Percentiles rank a stretch among this genome's conserved stretches.
These are phyloP conservation scores for Paedocypris sp. DNA, from an alignment of 2,113 vertebrate genomes.

Conservation along the genomic window DNA sequence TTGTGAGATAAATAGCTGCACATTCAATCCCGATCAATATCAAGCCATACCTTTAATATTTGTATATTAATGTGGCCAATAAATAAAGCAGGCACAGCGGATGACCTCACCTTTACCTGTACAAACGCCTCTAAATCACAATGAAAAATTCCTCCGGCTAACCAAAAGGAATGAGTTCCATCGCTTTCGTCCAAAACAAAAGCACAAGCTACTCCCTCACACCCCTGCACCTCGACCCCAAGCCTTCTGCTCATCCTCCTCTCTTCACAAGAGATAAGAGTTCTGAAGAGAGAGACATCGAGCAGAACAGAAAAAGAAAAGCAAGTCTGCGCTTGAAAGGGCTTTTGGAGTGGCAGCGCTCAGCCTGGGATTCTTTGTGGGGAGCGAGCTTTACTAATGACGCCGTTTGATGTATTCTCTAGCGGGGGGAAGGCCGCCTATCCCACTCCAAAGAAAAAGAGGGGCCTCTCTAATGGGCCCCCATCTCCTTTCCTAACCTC, in stretches of 20 bases:
- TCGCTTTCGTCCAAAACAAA: conserved; percentile 22
- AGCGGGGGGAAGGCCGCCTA: conserved; percentile 16
- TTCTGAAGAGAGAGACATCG: conserved; percentile 11
- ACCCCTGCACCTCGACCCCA: conserved; percentile 5
- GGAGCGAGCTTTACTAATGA: conserved; percentile 35
- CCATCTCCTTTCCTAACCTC: conserved; percentile 24
- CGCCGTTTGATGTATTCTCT: conserved; percentile 40
- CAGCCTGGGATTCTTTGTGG: conserved; percentile 21
- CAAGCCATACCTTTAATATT: too few relatives aligned
- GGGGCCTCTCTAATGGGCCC: conserved; percentile 35
- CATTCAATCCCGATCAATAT: too few relatives aligned
- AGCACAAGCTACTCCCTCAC: conserved; percentile 10
- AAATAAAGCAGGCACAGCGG: too few relatives aligned
- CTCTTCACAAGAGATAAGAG: conserved; percentile 33
- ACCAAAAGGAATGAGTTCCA: conserved; percentile 17
- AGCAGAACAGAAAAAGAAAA: conserved; percentile 4
- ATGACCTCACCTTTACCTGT: conserved; percentile 4
- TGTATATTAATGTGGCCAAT: too few relatives aligned
- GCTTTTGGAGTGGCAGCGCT: conserved; percentile 24
- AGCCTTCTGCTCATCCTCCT: conserved; percentile 12
- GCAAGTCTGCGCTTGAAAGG: conserved; percentile 30
- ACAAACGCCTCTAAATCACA: too few relatives aligned
- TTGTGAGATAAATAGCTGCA: too few relatives aligned
- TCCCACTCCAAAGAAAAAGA: conserved; percentile 19
- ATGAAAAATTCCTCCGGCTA: background rate